Evolutionary conservation across 2,797 vertebrate species (phyloP).

Genomic region (Holocentrus rufus): DNA sequence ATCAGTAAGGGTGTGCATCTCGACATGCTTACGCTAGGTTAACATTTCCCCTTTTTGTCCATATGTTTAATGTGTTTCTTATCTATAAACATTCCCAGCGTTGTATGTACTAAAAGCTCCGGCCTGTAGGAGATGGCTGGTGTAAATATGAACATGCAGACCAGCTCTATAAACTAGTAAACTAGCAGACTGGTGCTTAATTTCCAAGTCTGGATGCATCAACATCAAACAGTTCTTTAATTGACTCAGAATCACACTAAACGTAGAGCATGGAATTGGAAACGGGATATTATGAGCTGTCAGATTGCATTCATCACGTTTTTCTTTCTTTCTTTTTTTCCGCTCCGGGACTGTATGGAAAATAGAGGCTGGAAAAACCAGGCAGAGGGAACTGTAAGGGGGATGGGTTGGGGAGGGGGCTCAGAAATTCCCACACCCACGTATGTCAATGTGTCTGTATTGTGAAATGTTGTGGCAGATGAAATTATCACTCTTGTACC

Average conservation of each 20-base stretch:
- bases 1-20: slow-evolving; percentile 14
- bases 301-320: slow-evolving; percentile 76
- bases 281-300: slow-evolving; percentile 79
- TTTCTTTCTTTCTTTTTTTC: slow-evolving; percentile 46
- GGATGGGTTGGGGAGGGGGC: neutral
- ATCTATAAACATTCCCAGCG: neutral
- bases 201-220: slow-evolving; percentile 76
- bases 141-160: slow-evolving; percentile 19
- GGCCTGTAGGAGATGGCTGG: slow-evolving; percentile 7
- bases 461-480: slow-evolving; percentile 22
- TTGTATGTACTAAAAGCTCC: neutral
- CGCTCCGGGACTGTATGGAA: slow-evolving; percentile 59
- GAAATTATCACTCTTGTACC: slow-evolving; percentile 6
- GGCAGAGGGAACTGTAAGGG: slow-evolving; percentile 6
- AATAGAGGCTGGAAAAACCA: slow-evolving; percentile 30
- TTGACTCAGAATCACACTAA: slow-evolving; percentile 79
- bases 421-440: slow-evolving; percentile 3
- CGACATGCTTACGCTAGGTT: slow-evolving; percentile 13
- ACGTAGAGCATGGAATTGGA: slow-evolving; percentile 71
- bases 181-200: slow-evolving; percentile 58
- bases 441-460: slow-evolving; percentile 7
- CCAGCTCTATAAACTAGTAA: slow-evolving; percentile 25
- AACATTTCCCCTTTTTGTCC: neutral
- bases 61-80: neutral
- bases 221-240: slow-evolving; percentile 81